Base-by-base conservation (phyloP, 2,888 invertebrate genomes). In the Abrostola triplasia region DNA sequence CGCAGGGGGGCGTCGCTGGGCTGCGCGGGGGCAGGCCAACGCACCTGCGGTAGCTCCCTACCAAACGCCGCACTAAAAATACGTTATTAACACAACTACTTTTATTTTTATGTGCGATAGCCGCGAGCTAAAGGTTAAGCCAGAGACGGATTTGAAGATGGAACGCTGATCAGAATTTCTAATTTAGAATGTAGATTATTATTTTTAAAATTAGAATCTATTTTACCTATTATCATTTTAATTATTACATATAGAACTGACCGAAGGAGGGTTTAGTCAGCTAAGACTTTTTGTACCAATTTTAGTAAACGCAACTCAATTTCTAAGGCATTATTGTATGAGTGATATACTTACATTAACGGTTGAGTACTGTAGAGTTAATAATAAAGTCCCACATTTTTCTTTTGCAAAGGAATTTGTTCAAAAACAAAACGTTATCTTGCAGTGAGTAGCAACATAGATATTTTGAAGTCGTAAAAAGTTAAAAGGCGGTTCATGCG, bases 21-120 rank as follows among this genome's bases (percentile, higher is more conserved):
- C 74, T 73, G 83, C 84, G 82, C 81, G 80, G 81, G 83, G 83
- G 71, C 83, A 79, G 84, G 85, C 69, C 85, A 82, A 77, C 81
- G 88, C 87, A 87, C 87, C 89, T 85, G 91, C 90, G 86, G 91
- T 90, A 90, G 91, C 92, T 76, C 84, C 84, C 84, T 82, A 86
- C 87, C 87, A 86, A 84, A 83, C 84, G 84, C 79, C 81, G 83
- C 85, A 85, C 83, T 88, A 88, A 88, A 91, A 89, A 90, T 91
- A 92, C 91, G 89, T 91, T 93, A 94, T 93, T 93, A 94, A 92
- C 90, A 88, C 88, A 75, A 81, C 83, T 88, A 88, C 90, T 93
- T 94, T 94, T 93, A 92, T 94, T 94, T 94, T 93, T 92, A 89
- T 88, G 89, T 83, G 86, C 88, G 90, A 91, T 91, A 88, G 92